phyloP scores from a whole-genome alignment of 2,797 vertebrate species.

The Schizothorax lantsangensis region DNA sequence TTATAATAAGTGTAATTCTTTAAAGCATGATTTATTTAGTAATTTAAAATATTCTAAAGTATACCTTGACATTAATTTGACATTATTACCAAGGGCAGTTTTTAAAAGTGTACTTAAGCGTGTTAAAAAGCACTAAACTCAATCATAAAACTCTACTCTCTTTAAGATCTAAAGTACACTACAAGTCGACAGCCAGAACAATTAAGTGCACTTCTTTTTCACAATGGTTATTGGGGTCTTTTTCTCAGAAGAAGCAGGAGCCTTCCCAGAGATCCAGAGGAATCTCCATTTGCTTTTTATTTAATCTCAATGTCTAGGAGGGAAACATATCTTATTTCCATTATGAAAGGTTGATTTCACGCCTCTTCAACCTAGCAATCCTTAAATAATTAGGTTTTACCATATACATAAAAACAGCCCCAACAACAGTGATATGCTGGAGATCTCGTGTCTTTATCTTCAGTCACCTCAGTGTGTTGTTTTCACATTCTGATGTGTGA shows the following conservation, averaged over 20 bases:
- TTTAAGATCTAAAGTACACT: not conserved
- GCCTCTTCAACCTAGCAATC: not conserved
- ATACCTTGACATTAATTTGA: not conserved
- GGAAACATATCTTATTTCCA: not conserved
- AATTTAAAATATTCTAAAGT: too few relatives aligned
- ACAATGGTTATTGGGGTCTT: not conserved
- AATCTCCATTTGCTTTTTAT: not conserved
- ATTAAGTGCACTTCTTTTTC: not conserved
- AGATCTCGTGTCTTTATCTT: not conserved
- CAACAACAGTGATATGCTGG: not conserved
- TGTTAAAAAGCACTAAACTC: too few relatives aligned
- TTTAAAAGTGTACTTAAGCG: not conserved
- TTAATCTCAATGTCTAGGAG: not conserved
- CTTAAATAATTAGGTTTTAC: constrained; percentile 1
- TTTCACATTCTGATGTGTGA: constrained; percentile 5
- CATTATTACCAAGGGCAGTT: too few relatives aligned
- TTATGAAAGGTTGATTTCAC: not conserved
- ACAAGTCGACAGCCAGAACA: not conserved
- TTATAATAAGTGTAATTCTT: not conserved
- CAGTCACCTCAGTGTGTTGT: not conserved
- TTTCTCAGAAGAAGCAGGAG: not conserved
- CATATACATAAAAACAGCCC: not conserved
- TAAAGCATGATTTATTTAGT: not conserved
- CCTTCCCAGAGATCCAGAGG: not conserved
- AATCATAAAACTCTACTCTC: too few relatives aligned